A percentile compares a stretch with the other conserved stretches of the same genome.
phyloP scores from a whole-genome alignment of 2,888 invertebrate species.

The Salpingus planirostris region DNA sequence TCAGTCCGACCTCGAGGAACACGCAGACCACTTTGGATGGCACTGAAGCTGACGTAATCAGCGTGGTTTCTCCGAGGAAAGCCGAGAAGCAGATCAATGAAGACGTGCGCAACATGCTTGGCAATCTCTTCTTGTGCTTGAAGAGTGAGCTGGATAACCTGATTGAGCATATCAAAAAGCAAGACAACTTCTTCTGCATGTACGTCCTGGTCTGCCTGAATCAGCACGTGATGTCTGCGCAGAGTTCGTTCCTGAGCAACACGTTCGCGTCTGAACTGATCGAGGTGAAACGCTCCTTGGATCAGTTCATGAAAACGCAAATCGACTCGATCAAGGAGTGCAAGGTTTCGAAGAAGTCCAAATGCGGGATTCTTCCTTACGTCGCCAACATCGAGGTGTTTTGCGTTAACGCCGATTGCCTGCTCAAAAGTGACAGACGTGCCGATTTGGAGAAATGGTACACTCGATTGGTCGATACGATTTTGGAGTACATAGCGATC shows the following conservation, averaged over 20 bases:
- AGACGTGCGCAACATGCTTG: constrained; percentile 80
- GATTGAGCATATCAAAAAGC: constrained; percentile 75
- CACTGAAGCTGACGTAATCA: constrained; percentile 25
- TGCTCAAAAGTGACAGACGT: constrained; percentile 81
- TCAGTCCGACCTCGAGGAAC: constrained; percentile 48
- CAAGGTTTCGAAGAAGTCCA: constrained; percentile 62
- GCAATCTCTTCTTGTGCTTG: constrained; percentile 77
- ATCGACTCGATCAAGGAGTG: constrained; percentile 72
- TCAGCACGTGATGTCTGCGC: constrained; percentile 85
- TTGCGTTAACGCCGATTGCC: constrained; percentile 75
- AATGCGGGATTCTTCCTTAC: constrained; percentile 85
- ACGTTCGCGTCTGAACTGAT: constrained; percentile 79
- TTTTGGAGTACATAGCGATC: constrained; percentile 72
- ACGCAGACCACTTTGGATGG: constrained; percentile 52
- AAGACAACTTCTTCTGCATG: constrained; percentile 91
- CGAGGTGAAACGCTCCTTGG: constrained; percentile 83
- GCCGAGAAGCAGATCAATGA: constrained; percentile 64
- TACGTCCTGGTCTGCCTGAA: constrained; percentile 86
- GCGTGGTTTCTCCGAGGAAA: constrained; percentile 43
- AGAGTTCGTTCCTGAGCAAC: constrained; percentile 81
- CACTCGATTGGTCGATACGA: constrained; percentile 66
- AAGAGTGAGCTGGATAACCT: constrained; percentile 82
- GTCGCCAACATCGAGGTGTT: constrained; percentile 86
- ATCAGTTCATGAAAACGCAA: constrained; percentile 81
- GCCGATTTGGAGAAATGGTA: constrained; percentile 92